Base-by-base conservation (phyloP, 2,888 invertebrate species). In the Drosophila infuscata region DNA sequence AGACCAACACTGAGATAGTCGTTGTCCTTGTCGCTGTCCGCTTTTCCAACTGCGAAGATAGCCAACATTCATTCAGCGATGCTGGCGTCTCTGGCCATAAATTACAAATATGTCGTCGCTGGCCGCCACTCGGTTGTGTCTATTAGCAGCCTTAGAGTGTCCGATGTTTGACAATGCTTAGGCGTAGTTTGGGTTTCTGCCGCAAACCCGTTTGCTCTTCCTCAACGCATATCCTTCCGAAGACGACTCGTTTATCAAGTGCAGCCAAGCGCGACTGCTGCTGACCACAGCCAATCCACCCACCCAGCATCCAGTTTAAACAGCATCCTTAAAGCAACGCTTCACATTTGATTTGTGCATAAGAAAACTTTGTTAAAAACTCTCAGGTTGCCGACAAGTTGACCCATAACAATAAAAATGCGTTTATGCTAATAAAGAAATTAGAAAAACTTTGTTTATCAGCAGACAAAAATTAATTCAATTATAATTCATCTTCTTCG, bases 131-230 rank as follows among this genome's bases (percentile, higher is more conserved):
- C 65, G 85, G 83, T 66, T 69, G 56, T 91, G 91, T 91, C 92
- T 92, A 91, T 92, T 92, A 92, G 91, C 91, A 90, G 92, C 90
- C 92, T 91, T 88, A 84, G 85, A 83, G 87, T 91, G 90, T 90
- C 88, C 88, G 84, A 91, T 56, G 81, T 86, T 82, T 81, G 88
- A 88, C 87, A 91, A 83, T 83, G 71, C 75, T 58, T 74, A 69
- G 74, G 78, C 78, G 76, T 76, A 80, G 81, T 80, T 58, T 57
- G 12, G 49, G 65, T 56, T 51, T 63, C 60, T 69, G 57, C 59
- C 15, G 4, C 36, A 36, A 78, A 61, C 76, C 68, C 76, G 57
- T 72, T 72, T 60, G 46, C 48, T 53, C 57, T 5, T 29, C 49
- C 29, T 29, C 17, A 9, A 9, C 53, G 33, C 11, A 38, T 30